Evolutionary conservation across 2,888 invertebrate species (phyloP).

Genomic region (Acheta domesticus): DNA sequence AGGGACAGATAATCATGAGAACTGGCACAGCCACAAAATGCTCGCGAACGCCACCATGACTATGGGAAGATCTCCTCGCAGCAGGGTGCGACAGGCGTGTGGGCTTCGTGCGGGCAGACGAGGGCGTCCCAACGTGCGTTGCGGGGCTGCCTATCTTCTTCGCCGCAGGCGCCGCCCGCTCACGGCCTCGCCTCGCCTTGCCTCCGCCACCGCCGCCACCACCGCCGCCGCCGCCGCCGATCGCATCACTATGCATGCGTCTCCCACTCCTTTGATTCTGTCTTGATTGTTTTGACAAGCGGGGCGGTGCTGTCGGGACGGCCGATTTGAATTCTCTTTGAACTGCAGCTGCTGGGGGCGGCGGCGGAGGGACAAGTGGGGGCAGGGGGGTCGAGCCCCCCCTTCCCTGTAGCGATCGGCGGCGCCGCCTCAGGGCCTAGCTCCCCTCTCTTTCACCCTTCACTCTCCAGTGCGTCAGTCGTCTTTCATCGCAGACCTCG

Average conservation of each 20-base stretch:
- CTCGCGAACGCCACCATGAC: too few relatives aligned
- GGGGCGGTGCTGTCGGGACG: conserved; percentile 12
- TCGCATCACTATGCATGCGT: conserved; percentile 23
- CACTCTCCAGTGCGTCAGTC: too few relatives aligned
- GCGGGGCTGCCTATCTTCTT: too few relatives aligned
- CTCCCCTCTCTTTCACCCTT: too few relatives aligned
- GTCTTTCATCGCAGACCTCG: too few relatives aligned
- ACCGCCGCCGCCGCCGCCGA: not conserved
- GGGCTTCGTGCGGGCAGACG: not conserved
- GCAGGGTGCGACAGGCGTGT: not conserved
- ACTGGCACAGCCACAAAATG: too few relatives aligned
- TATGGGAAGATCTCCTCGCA: too few relatives aligned
- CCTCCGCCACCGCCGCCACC: conserved; percentile 18
- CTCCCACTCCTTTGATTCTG: conserved; percentile 32
- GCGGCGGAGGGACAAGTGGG: not conserved
- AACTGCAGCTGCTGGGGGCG: not conserved
- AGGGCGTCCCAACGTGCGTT: not conserved
- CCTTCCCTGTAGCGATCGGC: not conserved
- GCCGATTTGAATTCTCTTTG: conserved; percentile 26
- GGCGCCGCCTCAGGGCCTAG: not conserved
- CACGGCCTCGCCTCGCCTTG: too few relatives aligned
- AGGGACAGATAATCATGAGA: too few relatives aligned
- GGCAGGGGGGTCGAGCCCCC: not conserved
- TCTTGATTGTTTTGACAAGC: conserved; percentile 34
- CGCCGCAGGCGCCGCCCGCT: too few relatives aligned